A percentile compares a stretch with the other conserved stretches of the same genome.
Conservation (phyloP, 2,888 invertebrate species). For the Chrysolina oricalcia region DNA sequence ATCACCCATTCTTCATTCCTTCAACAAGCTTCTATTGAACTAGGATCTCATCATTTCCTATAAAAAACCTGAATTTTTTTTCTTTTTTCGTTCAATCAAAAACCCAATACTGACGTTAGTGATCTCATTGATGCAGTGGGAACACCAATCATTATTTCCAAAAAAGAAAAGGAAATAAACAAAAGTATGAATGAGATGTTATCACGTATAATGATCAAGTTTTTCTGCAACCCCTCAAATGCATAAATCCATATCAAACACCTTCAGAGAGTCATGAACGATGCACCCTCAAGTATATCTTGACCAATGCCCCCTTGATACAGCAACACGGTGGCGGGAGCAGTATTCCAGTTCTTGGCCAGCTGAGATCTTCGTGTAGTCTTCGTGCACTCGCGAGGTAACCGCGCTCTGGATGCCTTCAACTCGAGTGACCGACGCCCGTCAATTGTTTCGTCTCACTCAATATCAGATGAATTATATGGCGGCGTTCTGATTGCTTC, state of each 20-base stretch:
- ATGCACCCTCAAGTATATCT: slow-evolving; percentile 47
- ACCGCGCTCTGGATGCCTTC: slow-evolving; percentile 63
- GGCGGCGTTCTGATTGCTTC: neutral
- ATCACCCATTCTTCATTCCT: too few species aligned
- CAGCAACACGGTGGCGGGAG: slow-evolving; percentile 47
- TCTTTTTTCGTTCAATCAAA: too few species aligned
- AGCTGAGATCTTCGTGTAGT: slow-evolving; percentile 57
- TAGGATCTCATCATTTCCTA: too few species aligned
- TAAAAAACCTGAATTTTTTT: too few species aligned
- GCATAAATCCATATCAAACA: slow-evolving; percentile 8
- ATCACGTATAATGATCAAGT: neutral
- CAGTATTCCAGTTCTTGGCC: slow-evolving; percentile 53
- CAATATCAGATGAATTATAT: slow-evolving; percentile 2
- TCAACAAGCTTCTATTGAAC: too few species aligned
- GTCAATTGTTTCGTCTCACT: slow-evolving; percentile 42
- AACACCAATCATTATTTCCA: too few species aligned
- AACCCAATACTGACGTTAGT: too few species aligned
- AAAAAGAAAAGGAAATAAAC: neutral
- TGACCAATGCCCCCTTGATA: slow-evolving; percentile 47
- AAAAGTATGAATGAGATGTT: neutral
- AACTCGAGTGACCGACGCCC: slow-evolving; percentile 45
- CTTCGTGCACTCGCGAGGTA: slow-evolving; percentile 62
- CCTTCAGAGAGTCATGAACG: slow-evolving; percentile 7
- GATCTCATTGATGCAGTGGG: too few species aligned
- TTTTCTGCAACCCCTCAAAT: neutral